Conservation (phyloP, 2,113 vertebrate genomes). For the Carlito syrichta region DNA sequence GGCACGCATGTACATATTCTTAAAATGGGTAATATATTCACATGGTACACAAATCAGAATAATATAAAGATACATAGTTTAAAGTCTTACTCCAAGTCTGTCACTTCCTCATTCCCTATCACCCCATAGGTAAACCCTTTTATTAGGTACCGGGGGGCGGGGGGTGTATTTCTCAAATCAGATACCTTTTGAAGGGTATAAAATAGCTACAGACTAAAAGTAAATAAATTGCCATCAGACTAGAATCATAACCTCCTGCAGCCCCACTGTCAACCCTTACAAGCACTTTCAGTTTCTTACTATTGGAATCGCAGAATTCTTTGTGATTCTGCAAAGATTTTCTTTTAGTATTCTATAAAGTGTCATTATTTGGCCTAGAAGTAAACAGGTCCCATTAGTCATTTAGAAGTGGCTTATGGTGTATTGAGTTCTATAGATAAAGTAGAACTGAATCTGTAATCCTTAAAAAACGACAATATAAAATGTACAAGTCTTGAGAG, state of each 20-base stretch:
- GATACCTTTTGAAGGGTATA: not conserved
- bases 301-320: not conserved
- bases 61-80: not conserved
- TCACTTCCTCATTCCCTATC: not conserved
- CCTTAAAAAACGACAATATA: not conserved
- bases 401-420: not conserved
- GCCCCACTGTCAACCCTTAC: not conserved
- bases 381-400: not conserved
- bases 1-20: too few species aligned
- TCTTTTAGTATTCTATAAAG: not conserved
- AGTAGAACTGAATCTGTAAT: not conserved
- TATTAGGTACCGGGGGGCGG: not conserved
- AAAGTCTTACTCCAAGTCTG: not conserved
- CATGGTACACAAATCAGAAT: not conserved
- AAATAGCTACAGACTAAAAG: not conserved
- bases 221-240: not conserved
- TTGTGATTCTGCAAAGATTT: not conserved
- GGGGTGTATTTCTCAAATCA: not conserved
- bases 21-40: too few species aligned
- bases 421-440: constrained; percentile 1
- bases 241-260: not conserved
- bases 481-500: not conserved
- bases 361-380: not conserved
- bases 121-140: not conserved
- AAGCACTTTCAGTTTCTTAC: not conserved